A percentile compares a stretch with the other conserved stretches of the same genome.
These are phyloP conservation scores for Trichosurus vulpecula DNA, from an alignment of 2,797 vertebrate genomes.

Conservation along the genomic window DNA sequence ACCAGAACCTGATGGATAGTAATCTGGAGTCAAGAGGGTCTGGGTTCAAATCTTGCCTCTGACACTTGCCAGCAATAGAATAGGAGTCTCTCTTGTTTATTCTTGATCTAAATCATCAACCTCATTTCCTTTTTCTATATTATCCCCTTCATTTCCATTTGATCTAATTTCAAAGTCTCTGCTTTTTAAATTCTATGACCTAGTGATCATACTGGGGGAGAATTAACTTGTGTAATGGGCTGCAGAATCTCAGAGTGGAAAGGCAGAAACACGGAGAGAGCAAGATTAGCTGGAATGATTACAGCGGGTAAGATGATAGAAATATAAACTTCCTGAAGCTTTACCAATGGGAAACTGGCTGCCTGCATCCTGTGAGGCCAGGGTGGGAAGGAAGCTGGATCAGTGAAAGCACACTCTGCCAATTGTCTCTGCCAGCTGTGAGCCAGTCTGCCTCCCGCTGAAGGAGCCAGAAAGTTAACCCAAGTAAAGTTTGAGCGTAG, in stretches of 20 bases:
- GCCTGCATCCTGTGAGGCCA: slow-evolving; percentile 47
- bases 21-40: not conserved
- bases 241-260: slow-evolving; percentile 68
- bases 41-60: not conserved
- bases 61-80: not conserved
- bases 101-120: not conserved
- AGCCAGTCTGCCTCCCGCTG: slow-evolving; percentile 68
- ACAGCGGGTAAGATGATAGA: slow-evolving; percentile 71
- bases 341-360: slow-evolving; percentile 68
- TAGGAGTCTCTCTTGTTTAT: not conserved
- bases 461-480: slow-evolving; percentile 75
- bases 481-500: slow-evolving; percentile 77
- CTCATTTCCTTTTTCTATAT: slow-evolving; percentile 73
- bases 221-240: slow-evolving; percentile 75
- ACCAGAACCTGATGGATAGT: not conserved
- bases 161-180: slow-evolving; percentile 72
- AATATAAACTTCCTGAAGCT: slow-evolving; percentile 68
- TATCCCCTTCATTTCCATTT: slow-evolving; percentile 78
- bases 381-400: slow-evolving; percentile 64
- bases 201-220: slow-evolving; percentile 57
- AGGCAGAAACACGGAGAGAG: slow-evolving; percentile 38
- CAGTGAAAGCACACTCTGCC: slow-evolving; percentile 39
- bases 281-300: slow-evolving; percentile 73
- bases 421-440: slow-evolving; percentile 70
- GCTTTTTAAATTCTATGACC: slow-evolving; percentile 74